Evolutionary conservation across 2,797 vertebrate genomes (phyloP).

Genomic region (Megaceryle alcyon): DNA sequence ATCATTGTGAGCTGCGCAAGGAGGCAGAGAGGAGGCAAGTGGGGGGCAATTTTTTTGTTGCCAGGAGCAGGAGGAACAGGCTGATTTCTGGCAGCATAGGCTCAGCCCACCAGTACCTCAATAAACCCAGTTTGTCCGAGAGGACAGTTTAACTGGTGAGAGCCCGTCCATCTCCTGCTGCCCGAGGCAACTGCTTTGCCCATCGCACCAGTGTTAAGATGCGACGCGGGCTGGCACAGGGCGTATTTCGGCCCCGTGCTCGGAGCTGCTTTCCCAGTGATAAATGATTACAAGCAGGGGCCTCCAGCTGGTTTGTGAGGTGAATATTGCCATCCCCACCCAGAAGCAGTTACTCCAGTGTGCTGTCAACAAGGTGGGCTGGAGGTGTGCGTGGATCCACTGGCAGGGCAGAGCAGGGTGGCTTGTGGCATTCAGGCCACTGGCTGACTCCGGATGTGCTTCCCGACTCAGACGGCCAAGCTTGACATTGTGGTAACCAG

Average conservation of each 20-base stretch:
- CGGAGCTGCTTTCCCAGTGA: neutral
- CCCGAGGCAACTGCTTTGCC: neutral
- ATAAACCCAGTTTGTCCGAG: neutral
- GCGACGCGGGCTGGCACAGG: neutral
- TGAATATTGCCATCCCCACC: neutral
- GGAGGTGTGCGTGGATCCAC: accelerated
- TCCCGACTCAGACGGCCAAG: accelerated
- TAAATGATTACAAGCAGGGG: neutral
- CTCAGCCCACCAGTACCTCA: neutral
- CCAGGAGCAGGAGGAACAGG: neutral
- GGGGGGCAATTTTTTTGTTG: neutral
- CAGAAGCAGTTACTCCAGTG: neutral
- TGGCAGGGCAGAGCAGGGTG: accelerated
- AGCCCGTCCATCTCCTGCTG: neutral
- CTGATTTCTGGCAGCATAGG: neutral
- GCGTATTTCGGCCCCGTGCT: no score
- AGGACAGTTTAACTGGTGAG: neutral
- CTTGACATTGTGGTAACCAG: neutral
- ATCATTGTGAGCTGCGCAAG: neutral
- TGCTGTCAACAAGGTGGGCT: neutral
- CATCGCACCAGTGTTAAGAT: accelerated
- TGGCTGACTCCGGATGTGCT: accelerated
- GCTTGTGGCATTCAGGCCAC: neutral
- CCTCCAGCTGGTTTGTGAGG: neutral
- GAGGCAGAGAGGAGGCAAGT: neutral